Base-by-base conservation (phyloP, 2,888 invertebrate genomes). In the Himalopsyche tibetana region DNA sequence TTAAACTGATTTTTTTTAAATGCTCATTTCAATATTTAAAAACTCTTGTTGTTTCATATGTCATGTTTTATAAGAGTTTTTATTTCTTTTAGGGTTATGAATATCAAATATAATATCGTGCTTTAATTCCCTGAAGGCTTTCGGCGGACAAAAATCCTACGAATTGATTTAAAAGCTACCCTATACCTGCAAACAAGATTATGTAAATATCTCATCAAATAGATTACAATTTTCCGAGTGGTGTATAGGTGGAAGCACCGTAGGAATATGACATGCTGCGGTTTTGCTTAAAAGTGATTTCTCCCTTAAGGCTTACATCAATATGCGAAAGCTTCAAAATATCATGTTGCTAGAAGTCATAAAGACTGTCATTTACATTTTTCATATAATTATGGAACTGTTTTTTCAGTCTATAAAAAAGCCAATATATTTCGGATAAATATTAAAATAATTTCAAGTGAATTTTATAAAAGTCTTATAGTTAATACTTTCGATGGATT, bases 181-280 rank as follows among this genome's bases (percentile, higher is more conserved):
- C 19, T 63, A 11, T 63, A 63, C 63, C 19, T 28, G 63, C 63
- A 63, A 63, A 63, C 19, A n/a, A 28, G 28, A 9, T 63, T 63
- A 63, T 63, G 63, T 15, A 63, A 63, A 63, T 63, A 63, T 63
- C 63, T 63, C 19, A 19, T 63, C 63, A 63, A 9, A n/a, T 19
- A 63, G 63, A 63, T 63, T 63, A 63, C 63, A 63, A 63, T 63
- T 63, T 51, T 63, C 63, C 19, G 63, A 28, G 63, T 19, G 63
- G 28, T 63, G 4, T 28, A 6, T 28, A 1, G 63, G 19, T 19
- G 28, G 19, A 8, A 63, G 19, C 11, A 63, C 19, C 9, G 19
- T 19, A 19, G 63, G 28, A 19, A 63, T 19, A 63, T 63, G n/a
- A 63, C 19, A 28, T 15, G 63, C 19, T 63, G 19, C 19, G 3